phyloP scores from a whole-genome alignment of 2,797 vertebrate species.

The Erethizon dorsatum region DNA sequence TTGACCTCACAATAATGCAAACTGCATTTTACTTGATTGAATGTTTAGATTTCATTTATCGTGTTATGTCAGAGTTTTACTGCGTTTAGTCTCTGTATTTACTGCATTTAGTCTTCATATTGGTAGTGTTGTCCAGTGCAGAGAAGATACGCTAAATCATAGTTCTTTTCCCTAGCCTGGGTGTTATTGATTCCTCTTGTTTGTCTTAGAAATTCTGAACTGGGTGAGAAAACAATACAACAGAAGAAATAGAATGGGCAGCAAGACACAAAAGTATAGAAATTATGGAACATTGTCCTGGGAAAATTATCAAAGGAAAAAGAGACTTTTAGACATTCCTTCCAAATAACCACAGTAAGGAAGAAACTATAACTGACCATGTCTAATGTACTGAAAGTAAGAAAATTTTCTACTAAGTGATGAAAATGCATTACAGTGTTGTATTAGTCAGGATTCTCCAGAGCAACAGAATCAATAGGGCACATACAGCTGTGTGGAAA shows the following conservation, averaged over 20 bases:
- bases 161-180: background rate
- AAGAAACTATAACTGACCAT: background rate
- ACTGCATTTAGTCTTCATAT: background rate
- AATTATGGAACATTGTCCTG: background rate
- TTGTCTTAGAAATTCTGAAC: slow-evolving; percentile 44
- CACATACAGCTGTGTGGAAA: background rate
- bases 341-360: slow-evolving; percentile 27
- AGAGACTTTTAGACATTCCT: background rate
- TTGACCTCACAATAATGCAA: background rate
- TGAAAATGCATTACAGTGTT: background rate
- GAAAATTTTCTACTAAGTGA: slow-evolving; percentile 5
- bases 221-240: background rate
- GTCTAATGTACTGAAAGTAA: background rate
- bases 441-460: background rate
- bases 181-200: background rate
- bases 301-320: slow-evolving; percentile 37
- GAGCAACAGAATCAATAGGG: background rate
- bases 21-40: background rate
- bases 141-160: background rate
- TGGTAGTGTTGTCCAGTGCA: background rate
- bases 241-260: background rate
- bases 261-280: background rate
- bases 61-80: background rate
- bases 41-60: background rate
- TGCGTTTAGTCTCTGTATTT: background rate